Percentiles rank a stretch among this genome's conserved stretches.
These are phyloP conservation scores for Andrena marginata DNA, from an alignment of 2,888 invertebrate species.

Conservation along the genomic window DNA sequence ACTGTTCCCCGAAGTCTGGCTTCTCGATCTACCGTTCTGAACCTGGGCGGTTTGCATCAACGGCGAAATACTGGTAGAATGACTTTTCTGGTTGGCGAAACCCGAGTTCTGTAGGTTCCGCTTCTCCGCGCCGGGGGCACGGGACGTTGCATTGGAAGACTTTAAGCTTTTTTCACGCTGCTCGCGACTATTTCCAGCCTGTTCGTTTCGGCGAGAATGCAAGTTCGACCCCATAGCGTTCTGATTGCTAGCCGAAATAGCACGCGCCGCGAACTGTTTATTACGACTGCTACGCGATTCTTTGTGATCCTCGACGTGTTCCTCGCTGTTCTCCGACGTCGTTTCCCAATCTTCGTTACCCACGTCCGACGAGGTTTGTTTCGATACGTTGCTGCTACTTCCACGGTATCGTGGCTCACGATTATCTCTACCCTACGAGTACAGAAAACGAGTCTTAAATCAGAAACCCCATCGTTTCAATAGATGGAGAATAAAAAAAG, in stretches of 20 bases:
- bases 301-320: constrained; percentile 83
- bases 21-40: constrained; percentile 80
- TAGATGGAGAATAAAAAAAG: neutral
- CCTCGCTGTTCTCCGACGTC: constrained; percentile 93
- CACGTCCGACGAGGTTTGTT: constrained; percentile 83
- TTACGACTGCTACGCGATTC: constrained; percentile 78
- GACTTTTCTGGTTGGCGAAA: constrained; percentile 79
- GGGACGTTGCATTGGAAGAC: constrained; percentile 75
- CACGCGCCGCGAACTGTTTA: constrained; percentile 77
- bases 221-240: constrained; percentile 62
- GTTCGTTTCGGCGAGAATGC: constrained; percentile 76
- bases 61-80: constrained; percentile 81
- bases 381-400: constrained; percentile 73
- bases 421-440: constrained; percentile 80
- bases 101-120: constrained; percentile 77
- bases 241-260: constrained; percentile 59
- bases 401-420: constrained; percentile 78
- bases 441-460: constrained; percentile 6
- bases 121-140: constrained; percentile 82
- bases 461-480: neutral
- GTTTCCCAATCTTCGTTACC: constrained; percentile 92
- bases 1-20: constrained; percentile 78
- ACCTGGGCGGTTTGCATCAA: constrained; percentile 78
- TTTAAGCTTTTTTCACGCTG: constrained; percentile 79
- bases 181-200: constrained; percentile 70